Evolutionary conservation across 2,888 invertebrate species (phyloP), one percentile per base, ranked within the genome.

Genomic region (Rhagonycha lutea): DNA sequence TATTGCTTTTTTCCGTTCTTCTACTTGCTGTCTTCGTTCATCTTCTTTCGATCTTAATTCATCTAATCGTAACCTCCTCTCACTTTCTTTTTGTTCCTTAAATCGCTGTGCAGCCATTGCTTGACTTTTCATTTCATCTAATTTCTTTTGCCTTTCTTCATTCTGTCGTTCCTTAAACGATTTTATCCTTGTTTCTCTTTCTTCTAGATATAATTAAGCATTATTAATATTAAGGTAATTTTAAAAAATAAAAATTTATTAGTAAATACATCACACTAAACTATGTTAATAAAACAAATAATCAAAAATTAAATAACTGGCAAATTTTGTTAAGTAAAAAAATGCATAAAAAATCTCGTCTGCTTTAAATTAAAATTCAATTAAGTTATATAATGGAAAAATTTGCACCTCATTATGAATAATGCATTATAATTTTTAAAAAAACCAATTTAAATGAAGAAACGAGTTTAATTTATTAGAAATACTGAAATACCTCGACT

Each of bases 41-140:
- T 92, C 92, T 86, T 97, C 96, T 80, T 92, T 92, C 78, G 91
- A 89, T 82, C 95, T 92, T 86, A 96, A 92, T 84, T 96, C 96
- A 79, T 96, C 96, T 86, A 96, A 93, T 82, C 96, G 91, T 84
- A 91, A 91, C 83, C 95, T 91, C 73, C 96, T 90, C 86, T 96
- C 96, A 81, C 94, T 94, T 86, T 96, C 96, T 83, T 96, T 93
- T 88, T 95, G 95, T 90, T 96, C 96, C 69, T 96, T 92, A 89
- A 95, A 96, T 85, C 93, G 93, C 89, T 96, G 96, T 85, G 96
- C 96, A 70, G 95, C 95, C 82, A 95, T 91, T 75, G 96, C 96
- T 89, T 96, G 96, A 86, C 94, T 94, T 85, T 95, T 94, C 84
- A 97, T 90, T 89, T 97, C 97, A 87, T 96, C 96, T 86, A 97